These are phyloP conservation scores for Hirundichthys speculiger DNA, from an alignment of 2,113 vertebrate species.

Conservation along the genomic window DNA sequence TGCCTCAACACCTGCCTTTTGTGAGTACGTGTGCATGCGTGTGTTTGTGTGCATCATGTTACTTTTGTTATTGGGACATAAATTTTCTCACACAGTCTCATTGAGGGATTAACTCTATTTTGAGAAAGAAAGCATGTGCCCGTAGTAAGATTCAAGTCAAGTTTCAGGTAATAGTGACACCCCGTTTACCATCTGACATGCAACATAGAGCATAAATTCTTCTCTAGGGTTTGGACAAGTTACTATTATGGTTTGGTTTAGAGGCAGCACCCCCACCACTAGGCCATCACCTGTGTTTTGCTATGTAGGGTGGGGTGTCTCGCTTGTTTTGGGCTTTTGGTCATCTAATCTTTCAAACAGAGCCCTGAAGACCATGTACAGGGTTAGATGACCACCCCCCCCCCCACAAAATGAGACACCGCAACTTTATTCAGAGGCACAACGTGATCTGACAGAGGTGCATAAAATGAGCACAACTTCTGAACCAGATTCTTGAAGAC, in stretches of 20 bases:
- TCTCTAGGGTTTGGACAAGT: neutral
- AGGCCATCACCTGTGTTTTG: neutral
- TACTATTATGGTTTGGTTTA: neutral
- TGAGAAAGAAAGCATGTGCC: neutral
- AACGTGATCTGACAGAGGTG: neutral
- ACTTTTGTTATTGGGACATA: neutral
- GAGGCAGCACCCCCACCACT: neutral
- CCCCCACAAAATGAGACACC: neutral
- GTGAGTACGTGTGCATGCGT: constrained; percentile 7
- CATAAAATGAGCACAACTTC: neutral
- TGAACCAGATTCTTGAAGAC: neutral
- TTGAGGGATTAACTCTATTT: neutral
- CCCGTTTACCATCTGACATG: neutral
- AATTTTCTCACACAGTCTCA: neutral
- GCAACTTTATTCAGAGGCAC: neutral
- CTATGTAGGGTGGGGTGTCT: neutral
- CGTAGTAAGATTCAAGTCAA: neutral
- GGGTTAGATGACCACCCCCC: neutral
- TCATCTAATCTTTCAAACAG: neutral
- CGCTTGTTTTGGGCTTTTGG: neutral
- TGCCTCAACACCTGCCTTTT: constrained; percentile 49
- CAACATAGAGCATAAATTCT: neutral
- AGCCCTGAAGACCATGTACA: neutral
- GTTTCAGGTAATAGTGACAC: neutral
- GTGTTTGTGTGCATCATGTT: constrained; percentile 21